Base-by-base conservation (phyloP, 2,888 invertebrate species). In the Opisthograptis luteolata region DNA sequence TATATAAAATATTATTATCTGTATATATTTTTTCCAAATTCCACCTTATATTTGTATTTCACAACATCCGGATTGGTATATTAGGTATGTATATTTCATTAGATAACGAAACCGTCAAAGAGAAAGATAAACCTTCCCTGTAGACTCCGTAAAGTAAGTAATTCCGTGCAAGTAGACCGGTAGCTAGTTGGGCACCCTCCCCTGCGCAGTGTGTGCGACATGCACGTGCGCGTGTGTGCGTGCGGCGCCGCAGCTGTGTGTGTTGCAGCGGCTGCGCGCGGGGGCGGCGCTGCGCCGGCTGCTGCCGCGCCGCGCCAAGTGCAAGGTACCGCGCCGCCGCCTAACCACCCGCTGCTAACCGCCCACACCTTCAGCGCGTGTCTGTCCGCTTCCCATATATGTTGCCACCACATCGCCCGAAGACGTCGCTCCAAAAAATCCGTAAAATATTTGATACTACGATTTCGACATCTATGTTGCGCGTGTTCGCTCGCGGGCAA, bases 191-290 rank as follows among this genome's bases (percentile, higher is more conserved):
- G 22, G 4, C 22, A 7, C 22, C 5, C 22, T 15, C 19, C 10
- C 15, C 17, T 5, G 17, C 27, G 12, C 22, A 25, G 40, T 32
- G 48, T 42, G n/a, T 50, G 53, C 49, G 54, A 43, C 48, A 40
- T 49, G 43, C 51, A 50, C 30, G 40, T 44, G 55, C 9, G 60
- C 19, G 53, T 17, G 51, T 48, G 54, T 36, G 42, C 32, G 58
- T 31, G 47, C 31, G 44, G 32, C 9, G 68, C 56, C 69, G 71
- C 70, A 68, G 75, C 66, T 63, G 61, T 63, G 60, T 68, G 64
- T 84, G 81, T 88, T 88, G 73, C 88, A 88, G 89, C 86, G 87
- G 60, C 75, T 87, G 71, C 73, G 67, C 61, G 73, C 64, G 53
- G 76, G 75, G 64, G 70, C 72, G 54, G 69, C 75, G 76, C 81